Evolutionary conservation across 1,140 invertebrate genomes (phyloP).

Genomic region (Drosophila varians): DNA sequence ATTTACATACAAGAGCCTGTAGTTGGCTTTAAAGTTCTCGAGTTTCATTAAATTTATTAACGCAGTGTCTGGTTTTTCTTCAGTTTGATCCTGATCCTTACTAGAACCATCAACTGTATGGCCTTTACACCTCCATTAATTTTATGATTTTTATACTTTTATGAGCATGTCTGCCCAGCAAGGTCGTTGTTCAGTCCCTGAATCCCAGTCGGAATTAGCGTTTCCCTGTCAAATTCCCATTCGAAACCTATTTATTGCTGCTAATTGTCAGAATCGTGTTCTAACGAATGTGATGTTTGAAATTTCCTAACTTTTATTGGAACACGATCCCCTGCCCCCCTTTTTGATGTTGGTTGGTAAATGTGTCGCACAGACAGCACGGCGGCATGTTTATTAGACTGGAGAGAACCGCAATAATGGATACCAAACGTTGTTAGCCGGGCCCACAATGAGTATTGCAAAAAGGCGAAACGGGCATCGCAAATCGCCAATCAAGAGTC

Average conservation of each 20-base stretch:
- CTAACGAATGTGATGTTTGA: constrained; percentile 2
- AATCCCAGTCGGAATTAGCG: constrained; percentile 9
- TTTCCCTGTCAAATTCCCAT: constrained; percentile 10
- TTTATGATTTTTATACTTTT: neutral
- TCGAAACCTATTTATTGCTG: neutral
- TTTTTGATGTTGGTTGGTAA: constrained; percentile 22
- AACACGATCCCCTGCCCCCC: neutral
- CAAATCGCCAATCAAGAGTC: constrained; percentile 20
- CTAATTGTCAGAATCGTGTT: constrained; percentile 23
- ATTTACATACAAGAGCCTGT: constrained; percentile 17
- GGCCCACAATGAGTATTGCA: constrained; percentile 27
- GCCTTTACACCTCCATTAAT: neutral
- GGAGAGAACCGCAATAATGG: constrained; percentile 26
- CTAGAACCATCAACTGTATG: no score
- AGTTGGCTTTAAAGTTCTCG: constrained; percentile 8
- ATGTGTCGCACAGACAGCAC: constrained; percentile 59
- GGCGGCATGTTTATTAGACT: constrained; percentile 69
- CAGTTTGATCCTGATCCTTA: no score
- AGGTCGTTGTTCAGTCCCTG: neutral
- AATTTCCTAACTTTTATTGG: constrained; percentile 41
- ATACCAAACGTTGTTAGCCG: constrained; percentile 48
- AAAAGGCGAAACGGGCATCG: neutral
- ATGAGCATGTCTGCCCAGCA: neutral
- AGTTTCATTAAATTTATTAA: neutral
- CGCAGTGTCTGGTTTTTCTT: no score